Base-by-base conservation (phyloP, 2,113 vertebrate genomes). In the Caloenas nicobarica region DNA sequence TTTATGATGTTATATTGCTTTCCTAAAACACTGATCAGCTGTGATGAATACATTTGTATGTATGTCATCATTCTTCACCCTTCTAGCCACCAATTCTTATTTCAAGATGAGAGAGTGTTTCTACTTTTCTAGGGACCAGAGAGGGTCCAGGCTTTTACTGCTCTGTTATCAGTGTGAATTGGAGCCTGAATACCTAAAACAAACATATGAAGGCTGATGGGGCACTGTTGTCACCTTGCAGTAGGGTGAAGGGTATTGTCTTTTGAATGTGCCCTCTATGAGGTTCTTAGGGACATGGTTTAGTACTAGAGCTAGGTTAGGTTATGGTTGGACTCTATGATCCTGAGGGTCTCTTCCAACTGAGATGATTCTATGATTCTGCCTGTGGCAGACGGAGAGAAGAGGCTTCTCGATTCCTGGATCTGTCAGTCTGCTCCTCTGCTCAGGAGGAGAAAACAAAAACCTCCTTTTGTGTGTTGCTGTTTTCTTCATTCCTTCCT, bases 1-100 rank as follows among this genome's bases (percentile, higher is more conserved):
- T 95, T 56, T 48, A 48, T 54, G 76, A 84, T 86, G 62, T 71
- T 77, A 46, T 51, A 66, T 70, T 91, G 28, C 68, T 94, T 95
- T 96, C 25, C 70, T 79, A 88, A 91, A 92, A n/a, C 65, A 77
- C 26, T 4, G 12, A 77, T 91, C 58, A 58, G 2, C 66, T 13
- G 3, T 44, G 73, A 38, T 73, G 65, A 86, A 65, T 77, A n/a
- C 0, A 0, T 82, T 51, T 70, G 17, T 31, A 10, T 44, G 28
- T 29, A 12, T 94, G 84, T 56, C 1, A 0, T 86, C 72, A 61
- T 78, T 83, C 16, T 87, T 17, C 6, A 44, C n/a, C 17, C 16
- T 16, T 44, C 28, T 38, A 80, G 23, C 24, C 31, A 17, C 36
- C 22, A 61, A 4, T 24, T 90, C 10, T 29, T 46, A 17, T 72